These are phyloP conservation scores for Podilymbus podiceps DNA, from an alignment of 2,113 vertebrate species.

Conservation along the genomic window DNA sequence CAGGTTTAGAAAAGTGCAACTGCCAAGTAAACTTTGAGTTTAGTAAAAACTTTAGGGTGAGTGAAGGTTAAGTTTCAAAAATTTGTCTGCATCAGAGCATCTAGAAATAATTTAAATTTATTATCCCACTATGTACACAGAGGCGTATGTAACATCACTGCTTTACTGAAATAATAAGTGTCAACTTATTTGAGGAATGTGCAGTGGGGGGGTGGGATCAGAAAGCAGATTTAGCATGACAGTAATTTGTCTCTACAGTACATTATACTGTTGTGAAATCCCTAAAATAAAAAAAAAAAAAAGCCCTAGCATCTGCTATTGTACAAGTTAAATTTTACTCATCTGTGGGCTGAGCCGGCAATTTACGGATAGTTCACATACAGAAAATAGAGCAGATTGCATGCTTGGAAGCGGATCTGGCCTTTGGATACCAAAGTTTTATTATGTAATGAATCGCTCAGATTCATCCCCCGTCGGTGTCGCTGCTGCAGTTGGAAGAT, in stretches of 20 bases:
- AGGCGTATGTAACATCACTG: constrained; percentile 23
- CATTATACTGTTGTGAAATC: constrained; percentile 2
- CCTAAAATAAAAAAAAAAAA: not conserved
- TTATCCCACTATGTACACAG: constrained; percentile 40
- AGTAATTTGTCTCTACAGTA: constrained; percentile 16
- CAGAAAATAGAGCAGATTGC: not conserved
- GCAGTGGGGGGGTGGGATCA: not conserved
- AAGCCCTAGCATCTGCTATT: constrained; percentile 1
- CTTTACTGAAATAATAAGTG: constrained; percentile 6
- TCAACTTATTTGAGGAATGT: constrained; percentile 37
- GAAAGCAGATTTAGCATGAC: constrained; percentile 43
- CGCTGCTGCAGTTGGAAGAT: not conserved
- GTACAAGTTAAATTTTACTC: constrained; percentile 28
- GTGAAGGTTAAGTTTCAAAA: constrained; percentile 9
- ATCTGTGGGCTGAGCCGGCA: constrained; percentile 24
- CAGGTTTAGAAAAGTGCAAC: not conserved
- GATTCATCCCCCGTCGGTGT: not conserved
- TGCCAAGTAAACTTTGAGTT: not conserved
- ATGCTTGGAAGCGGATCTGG: not conserved
- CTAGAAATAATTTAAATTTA: constrained; percentile 24
- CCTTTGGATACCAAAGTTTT: not conserved
- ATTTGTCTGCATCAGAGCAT: not conserved
- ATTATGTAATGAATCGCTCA: not conserved
- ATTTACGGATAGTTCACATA: not conserved
- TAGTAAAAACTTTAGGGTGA: not conserved